These are phyloP conservation scores for Hoplias malabaricus DNA, from an alignment of 2,113 vertebrate genomes.

Conservation along the genomic window DNA sequence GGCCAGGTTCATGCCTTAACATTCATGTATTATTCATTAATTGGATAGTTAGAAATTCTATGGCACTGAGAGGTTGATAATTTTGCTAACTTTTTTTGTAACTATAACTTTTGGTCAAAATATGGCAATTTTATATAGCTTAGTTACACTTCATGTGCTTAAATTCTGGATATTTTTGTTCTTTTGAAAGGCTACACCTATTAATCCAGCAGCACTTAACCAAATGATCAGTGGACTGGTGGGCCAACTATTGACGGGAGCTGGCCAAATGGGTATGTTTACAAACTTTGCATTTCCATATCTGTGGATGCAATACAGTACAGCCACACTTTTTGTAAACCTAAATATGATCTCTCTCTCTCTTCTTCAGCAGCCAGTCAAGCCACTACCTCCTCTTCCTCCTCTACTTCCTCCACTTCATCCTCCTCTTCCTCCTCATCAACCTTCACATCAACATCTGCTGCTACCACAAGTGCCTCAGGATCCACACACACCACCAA, in stretches of 20 bases:
- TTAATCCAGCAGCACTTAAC: constrained; percentile 80
- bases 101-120: too few species aligned
- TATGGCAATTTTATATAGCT: too few species aligned
- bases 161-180: neutral
- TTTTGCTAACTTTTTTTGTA: too few species aligned
- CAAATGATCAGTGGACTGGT: constrained; percentile 91
- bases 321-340: neutral
- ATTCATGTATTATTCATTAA: neutral
- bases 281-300: neutral
- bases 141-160: neutral
- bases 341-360: neutral
- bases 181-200: constrained; percentile 58
- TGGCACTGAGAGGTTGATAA: too few species aligned
- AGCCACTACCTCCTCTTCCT: constrained; percentile 55
- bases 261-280: constrained; percentile 68
- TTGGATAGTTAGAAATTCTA: neutral
- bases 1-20: constrained; percentile 64
- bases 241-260: constrained; percentile 78
- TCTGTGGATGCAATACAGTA: neutral
- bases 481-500: constrained; percentile 71
- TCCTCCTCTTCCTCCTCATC: constrained; percentile 50
- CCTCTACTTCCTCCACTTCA: constrained; percentile 53
- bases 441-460: constrained; percentile 43
- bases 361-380: constrained; percentile 57
- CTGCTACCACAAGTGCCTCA: constrained; percentile 63